Conservation (phyloP, 2,797 vertebrate genomes). For the Borostomias antarcticus region DNA sequence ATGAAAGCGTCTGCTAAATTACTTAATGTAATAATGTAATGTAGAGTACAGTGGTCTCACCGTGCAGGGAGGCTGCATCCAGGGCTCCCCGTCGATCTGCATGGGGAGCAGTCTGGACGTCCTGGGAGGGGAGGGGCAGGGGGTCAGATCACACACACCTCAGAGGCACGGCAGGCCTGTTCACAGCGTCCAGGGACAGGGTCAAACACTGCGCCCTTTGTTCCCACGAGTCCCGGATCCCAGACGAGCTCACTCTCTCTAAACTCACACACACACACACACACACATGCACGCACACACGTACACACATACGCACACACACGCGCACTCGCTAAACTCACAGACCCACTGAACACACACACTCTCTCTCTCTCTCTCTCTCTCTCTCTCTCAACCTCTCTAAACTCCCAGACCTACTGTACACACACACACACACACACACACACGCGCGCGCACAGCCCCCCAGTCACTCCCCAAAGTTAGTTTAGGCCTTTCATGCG, state of each 20-base stretch:
- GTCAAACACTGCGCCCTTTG: slow-evolving; percentile 75
- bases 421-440: slow-evolving; percentile 24
- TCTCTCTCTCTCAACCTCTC: slow-evolving; percentile 17
- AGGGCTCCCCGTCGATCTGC: slow-evolving; percentile 97
- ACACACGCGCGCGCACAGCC: slow-evolving; percentile 10
- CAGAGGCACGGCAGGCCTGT: slow-evolving; percentile 58
- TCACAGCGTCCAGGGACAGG: slow-evolving; percentile 62
- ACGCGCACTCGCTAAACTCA: slow-evolving; percentile 34
- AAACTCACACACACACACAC: slow-evolving; percentile 65
- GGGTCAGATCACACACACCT: slow-evolving; percentile 62
- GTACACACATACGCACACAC: slow-evolving; percentile 27
- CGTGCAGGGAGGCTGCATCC: slow-evolving; percentile 94
- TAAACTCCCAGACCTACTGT: no score
- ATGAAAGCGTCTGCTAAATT: no score
- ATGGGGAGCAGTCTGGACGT: slow-evolving; percentile 91
- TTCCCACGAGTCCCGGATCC: slow-evolving; percentile 71
- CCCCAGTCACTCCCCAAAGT: slow-evolving; percentile 38
- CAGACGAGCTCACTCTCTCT: slow-evolving; percentile 70
- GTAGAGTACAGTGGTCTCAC: slow-evolving; percentile 83
- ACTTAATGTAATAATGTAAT: background rate
- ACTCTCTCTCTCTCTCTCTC: slow-evolving; percentile 17
- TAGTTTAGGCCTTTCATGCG: slow-evolving; percentile 68
- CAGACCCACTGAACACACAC: no score
- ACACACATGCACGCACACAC: slow-evolving; percentile 39
- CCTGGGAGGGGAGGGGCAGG: slow-evolving; percentile 63